A percentile compares a stretch with the other conserved stretches of the same genome.
Evolutionary conservation across 2,888 invertebrate species (phyloP).

Genomic region (Brassicogethes aeneus): DNA sequence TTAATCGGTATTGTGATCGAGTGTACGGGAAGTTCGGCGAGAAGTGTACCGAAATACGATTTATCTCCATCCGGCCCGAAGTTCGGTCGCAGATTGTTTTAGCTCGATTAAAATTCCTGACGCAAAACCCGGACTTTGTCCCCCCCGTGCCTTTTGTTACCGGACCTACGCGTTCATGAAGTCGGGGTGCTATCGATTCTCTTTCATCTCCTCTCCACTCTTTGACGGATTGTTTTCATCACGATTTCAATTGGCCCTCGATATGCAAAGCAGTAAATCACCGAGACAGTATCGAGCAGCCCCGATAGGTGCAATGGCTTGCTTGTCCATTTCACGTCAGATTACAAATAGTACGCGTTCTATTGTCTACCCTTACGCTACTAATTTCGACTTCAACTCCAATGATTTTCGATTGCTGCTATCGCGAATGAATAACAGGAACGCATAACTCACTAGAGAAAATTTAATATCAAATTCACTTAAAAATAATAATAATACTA

Average conservation of each 20-base stretch:
- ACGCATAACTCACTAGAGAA: too few species aligned
- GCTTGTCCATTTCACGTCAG: conserved; percentile 30
- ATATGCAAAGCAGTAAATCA: conserved; percentile 40
- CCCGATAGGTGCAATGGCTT: conserved; percentile 33
- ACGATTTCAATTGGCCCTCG: conserved; percentile 42
- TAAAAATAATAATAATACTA: too few species aligned
- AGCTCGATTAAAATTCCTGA: conserved; percentile 41
- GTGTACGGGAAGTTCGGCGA: conserved; percentile 31
- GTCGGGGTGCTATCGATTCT: conserved; percentile 29
- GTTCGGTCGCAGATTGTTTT: conserved; percentile 40
- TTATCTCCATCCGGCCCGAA: conserved; percentile 37
- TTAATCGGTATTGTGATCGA: conserved; percentile 26
- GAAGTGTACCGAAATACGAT: conserved; percentile 36
- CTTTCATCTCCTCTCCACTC: too few species aligned
- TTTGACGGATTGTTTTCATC: conserved; percentile 45
- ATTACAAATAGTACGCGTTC: too few species aligned
- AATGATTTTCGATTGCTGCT: too few species aligned
- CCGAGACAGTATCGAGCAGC: conserved; percentile 36
- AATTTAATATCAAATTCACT: too few species aligned
- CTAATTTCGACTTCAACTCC: too few species aligned
- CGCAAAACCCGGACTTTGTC: conserved; percentile 23
- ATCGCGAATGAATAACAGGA: too few species aligned
- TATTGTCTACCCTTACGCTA: too few species aligned
- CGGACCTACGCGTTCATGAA: not conserved
- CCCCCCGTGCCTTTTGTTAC: not conserved